phyloP scores from a whole-genome alignment of 1,140 invertebrate species.

The Drosophila quadrilineata region DNA sequence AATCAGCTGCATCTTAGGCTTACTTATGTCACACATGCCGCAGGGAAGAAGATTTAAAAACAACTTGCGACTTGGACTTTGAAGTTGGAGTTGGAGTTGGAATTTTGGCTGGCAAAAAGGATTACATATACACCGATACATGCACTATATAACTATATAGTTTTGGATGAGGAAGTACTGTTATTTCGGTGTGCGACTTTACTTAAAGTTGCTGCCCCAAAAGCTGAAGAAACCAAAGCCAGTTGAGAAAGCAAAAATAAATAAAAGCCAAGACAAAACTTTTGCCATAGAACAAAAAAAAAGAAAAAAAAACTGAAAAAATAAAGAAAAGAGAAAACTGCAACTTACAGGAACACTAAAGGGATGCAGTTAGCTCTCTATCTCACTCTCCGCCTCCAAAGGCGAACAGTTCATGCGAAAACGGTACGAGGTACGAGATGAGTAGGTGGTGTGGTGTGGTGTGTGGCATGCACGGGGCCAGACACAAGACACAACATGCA shows the following conservation, averaged over 20 bases:
- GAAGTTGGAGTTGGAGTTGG: too few relatives aligned
- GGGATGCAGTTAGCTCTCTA: not conserved
- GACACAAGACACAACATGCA: constrained; percentile 40
- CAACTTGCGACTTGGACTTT: constrained; percentile 27
- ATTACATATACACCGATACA: too few relatives aligned
- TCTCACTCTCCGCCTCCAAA: too few relatives aligned
- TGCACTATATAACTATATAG: too few relatives aligned
- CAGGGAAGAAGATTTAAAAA: constrained; percentile 13
- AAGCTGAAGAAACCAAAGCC: constrained; percentile 24
- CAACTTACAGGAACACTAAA: constrained; percentile 46
- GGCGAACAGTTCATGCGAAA: too few relatives aligned
- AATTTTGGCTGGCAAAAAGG: too few relatives aligned
- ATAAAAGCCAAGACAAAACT: constrained; percentile 66
- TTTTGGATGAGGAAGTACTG: too few relatives aligned
- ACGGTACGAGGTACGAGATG: too few relatives aligned
- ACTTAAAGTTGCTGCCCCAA: constrained; percentile 61
- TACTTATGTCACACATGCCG: constrained; percentile 70
- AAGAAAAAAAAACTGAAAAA: not conserved
- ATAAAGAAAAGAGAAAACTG: constrained; percentile 31
- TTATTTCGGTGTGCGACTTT: constrained; percentile 57
- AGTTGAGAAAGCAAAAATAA: constrained; percentile 55
- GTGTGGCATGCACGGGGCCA: not conserved
- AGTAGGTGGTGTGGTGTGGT: not conserved
- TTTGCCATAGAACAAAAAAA: constrained; percentile 27
- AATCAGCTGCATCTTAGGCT: constrained; percentile 60